phyloP scores from a whole-genome alignment of 2,113 vertebrate genomes.

The Nycticorax nycticorax region DNA sequence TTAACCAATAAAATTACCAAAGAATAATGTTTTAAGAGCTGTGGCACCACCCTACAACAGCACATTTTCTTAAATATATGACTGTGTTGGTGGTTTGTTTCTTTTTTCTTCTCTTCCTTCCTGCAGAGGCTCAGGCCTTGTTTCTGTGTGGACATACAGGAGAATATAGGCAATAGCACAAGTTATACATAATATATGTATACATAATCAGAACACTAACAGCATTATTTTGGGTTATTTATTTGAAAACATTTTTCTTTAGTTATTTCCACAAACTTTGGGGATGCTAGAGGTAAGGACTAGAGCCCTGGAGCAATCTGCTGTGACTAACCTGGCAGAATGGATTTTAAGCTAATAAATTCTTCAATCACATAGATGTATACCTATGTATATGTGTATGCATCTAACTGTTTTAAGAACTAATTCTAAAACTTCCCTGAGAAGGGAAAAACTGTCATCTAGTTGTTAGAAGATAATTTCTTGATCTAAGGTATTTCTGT shows the following conservation, averaged over 20 bases:
- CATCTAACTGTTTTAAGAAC: neutral
- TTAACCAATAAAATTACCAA: slow-evolving; percentile 19
- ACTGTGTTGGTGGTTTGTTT: neutral
- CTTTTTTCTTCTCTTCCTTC: neutral
- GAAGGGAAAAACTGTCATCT: neutral
- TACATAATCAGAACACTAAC: neutral
- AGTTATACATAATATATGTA: neutral
- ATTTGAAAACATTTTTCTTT: neutral
- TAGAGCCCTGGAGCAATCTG: neutral
- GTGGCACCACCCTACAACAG: neutral
- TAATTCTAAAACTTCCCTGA: neutral
- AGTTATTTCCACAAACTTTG: neutral
- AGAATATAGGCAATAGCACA: neutral
- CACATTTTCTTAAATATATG: neutral
- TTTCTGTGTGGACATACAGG: neutral
- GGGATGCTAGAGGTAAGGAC: neutral
- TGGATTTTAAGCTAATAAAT: neutral
- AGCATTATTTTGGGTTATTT: neutral
- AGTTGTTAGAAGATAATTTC: neutral
- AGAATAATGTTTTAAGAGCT: neutral
- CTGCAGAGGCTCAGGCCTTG: neutral
- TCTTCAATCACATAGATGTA: neutral
- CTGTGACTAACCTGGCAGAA: neutral
- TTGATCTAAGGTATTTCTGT: neutral
- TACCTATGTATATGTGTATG: neutral